Evolutionary conservation across 2,797 vertebrate genomes (phyloP).

Genomic region (Moxostoma hubbsi): DNA sequence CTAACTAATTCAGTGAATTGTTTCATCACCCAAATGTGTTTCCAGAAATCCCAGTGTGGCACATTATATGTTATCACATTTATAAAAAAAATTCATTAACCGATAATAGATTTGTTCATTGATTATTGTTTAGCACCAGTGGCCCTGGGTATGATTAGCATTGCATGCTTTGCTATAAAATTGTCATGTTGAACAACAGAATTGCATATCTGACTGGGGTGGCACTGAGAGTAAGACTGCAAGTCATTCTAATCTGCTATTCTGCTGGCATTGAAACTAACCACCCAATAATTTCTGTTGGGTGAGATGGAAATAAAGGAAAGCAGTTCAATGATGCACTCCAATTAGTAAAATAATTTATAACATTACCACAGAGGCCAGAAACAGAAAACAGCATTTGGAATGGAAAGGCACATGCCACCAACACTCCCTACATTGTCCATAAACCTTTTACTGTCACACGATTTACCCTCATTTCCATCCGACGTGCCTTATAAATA

Average conservation of each 20-base stretch:
- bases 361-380: slow-evolving; percentile 6
- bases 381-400: neutral
- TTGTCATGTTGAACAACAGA: too few relatives aligned
- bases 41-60: too few relatives aligned
- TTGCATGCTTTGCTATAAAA: too few relatives aligned
- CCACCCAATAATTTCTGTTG: neutral
- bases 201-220: neutral
- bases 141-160: too few relatives aligned
- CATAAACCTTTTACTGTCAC: neutral
- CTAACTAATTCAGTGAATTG: too few relatives aligned
- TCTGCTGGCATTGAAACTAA: neutral
- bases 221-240: too few relatives aligned
- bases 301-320: neutral
- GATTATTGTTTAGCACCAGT: too few relatives aligned
- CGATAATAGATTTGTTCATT: too few relatives aligned
- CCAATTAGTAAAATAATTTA: slow-evolving; percentile 7
- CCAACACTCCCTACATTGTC: neutral
- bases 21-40: too few relatives aligned
- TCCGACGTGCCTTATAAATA: slow-evolving; percentile 49
- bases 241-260: too few relatives aligned
- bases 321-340: slow-evolving; percentile 2
- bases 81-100: too few relatives aligned
- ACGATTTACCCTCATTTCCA: slow-evolving; percentile 22
- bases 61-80: too few relatives aligned
- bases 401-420: neutral